Percentiles rank a stretch among this genome's conserved stretches.
These are phyloP conservation scores for Upupa epops DNA, from an alignment of 2,113 vertebrate species.

Conservation along the genomic window DNA sequence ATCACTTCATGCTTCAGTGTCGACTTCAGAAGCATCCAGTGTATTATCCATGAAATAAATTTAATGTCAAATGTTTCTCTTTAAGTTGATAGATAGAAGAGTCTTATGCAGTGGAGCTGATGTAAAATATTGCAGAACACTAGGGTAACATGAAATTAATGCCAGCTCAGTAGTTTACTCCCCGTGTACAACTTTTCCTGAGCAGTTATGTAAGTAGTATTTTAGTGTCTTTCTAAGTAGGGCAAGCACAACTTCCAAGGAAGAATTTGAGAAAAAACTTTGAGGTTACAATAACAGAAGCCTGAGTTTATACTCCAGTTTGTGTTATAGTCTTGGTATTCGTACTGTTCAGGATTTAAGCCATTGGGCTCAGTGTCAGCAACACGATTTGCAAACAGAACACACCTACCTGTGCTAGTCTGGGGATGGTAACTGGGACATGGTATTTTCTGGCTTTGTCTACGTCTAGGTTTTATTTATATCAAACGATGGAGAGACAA, in stretches of 20 bases:
- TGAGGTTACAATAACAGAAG: conserved; percentile 6
- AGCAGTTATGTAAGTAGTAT: conserved; percentile 10
- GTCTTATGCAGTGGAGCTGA: not conserved
- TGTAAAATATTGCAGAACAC: conserved; percentile 35
- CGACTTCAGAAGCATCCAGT: conserved; percentile 51
- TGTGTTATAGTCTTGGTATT: not conserved
- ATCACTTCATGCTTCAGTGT: conserved; percentile 47
- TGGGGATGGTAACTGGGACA: not conserved
- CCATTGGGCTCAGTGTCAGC: not conserved
- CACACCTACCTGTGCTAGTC: not conserved
- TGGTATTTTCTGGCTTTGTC: not conserved
- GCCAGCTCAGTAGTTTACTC: conserved; percentile 52
- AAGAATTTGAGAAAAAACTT: conserved; percentile 20
- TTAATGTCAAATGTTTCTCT: conserved; percentile 35
- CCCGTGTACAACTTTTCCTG: not conserved
- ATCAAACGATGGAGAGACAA: not conserved
- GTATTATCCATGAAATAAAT: conserved; percentile 62
- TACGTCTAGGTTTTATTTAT: not conserved
- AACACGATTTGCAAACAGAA: not conserved
- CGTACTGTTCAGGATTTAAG: not conserved
- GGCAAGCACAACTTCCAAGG: conserved; percentile 24
- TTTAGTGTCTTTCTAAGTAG: conserved; percentile 40
- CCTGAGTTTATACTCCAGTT: not conserved
- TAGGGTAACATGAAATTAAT: conserved; percentile 41
- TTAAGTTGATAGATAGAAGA: conserved; percentile 43